These are phyloP conservation scores for Drosophila suboccidentalis DNA, from an alignment of 2,888 invertebrate species.

Conservation along the genomic window DNA sequence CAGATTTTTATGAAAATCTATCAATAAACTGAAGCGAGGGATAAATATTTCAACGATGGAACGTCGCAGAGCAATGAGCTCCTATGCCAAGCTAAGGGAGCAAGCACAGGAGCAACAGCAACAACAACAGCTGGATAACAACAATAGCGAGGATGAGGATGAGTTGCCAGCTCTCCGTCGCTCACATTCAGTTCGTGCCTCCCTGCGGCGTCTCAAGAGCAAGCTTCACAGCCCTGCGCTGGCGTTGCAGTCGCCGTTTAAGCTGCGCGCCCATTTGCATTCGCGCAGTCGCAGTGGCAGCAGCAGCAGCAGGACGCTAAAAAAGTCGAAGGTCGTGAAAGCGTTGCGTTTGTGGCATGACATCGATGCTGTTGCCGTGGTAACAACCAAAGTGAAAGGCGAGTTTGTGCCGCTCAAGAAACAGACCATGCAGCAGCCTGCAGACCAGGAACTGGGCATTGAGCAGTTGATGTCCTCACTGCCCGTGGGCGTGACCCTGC, in stretches of 20 bases:
- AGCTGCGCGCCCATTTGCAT: conserved; percentile 75
- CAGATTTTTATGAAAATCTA: conserved; percentile 3
- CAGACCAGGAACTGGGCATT: conserved; percentile 61
- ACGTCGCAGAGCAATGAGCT: conserved; percentile 73
- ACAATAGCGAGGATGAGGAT: conserved; percentile 6
- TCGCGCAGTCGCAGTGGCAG: conserved; percentile 52
- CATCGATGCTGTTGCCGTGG: conserved; percentile 65
- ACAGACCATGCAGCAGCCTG: conserved; percentile 20
- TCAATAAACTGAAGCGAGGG: conserved; percentile 14
- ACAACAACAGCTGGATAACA: conserved; percentile 22
- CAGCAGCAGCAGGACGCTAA: conserved; percentile 34
- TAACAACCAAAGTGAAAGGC: conserved; percentile 60
- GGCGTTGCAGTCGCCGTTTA: conserved; percentile 81
- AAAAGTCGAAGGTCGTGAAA: conserved; percentile 60
- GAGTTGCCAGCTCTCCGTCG: conserved; percentile 86
- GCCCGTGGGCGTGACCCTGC: conserved; percentile 75
- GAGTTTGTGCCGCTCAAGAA: conserved; percentile 61
- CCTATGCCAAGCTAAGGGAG: conserved; percentile 75
- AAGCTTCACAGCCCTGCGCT: conserved; percentile 83
- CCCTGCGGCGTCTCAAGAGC: conserved; percentile 89
- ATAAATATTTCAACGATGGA: conserved; percentile 66
- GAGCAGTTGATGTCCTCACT: conserved; percentile 80
- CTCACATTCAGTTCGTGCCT: conserved; percentile 90
- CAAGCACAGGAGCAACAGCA: conserved; percentile 35
- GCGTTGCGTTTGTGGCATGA: conserved; percentile 68